Percentiles rank a stretch among this genome's conserved stretches.
Conservation (phyloP, 2,113 vertebrate species). For the Pachypanchax playfairii region DNA sequence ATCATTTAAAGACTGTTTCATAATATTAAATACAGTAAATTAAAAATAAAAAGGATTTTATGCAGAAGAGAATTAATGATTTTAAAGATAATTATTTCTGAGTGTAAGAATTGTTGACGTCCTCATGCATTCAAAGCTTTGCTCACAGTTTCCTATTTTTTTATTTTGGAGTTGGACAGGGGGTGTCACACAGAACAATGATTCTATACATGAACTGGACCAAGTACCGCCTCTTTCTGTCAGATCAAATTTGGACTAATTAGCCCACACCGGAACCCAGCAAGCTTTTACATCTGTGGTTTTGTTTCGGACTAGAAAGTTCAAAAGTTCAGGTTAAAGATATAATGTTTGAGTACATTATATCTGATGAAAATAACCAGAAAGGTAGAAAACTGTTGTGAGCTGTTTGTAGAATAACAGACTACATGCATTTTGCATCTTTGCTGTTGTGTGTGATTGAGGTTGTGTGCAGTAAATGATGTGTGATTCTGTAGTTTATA, state of each 20-base stretch:
- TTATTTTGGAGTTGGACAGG: no score
- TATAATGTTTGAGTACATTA: not conserved
- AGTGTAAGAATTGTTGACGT: no score
- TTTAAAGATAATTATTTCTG: no score
- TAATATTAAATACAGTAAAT: no score
- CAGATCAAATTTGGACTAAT: no score
- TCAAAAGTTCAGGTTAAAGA: not conserved
- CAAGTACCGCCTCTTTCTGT: not conserved
- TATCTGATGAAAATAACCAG: not conserved
- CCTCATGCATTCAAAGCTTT: no score
- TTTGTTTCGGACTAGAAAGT: not conserved
- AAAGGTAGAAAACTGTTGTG: not conserved
- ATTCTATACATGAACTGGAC: no score
- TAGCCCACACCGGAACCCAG: not conserved
- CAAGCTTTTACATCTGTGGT: not conserved
- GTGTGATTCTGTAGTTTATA: conserved; percentile 67
- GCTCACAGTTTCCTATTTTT: no score
- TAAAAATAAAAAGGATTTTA: no score
- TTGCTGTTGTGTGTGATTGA: not conserved
- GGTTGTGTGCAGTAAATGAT: conserved; percentile 36
- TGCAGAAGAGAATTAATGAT: no score
- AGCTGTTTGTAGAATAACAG: not conserved
- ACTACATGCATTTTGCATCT: conserved; percentile 7
- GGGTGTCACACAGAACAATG: no score
- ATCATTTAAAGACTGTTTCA: not conserved